Conservation (phyloP, 1,140 invertebrate genomes). For the Tachypleus tridentatus region DNA sequence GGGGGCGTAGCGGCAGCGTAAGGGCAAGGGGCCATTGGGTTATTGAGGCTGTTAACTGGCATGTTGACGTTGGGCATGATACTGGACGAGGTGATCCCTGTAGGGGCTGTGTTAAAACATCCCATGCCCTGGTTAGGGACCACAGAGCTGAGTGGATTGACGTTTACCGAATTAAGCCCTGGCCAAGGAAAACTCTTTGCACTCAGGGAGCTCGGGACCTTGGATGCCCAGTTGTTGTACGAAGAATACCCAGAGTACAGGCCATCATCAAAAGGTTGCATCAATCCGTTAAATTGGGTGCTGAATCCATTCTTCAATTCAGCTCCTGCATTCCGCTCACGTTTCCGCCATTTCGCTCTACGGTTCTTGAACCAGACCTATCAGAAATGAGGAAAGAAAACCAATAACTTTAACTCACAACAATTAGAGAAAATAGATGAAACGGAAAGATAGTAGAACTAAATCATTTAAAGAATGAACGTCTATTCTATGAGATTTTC, state of each 20-base stretch:
- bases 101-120: constrained; percentile 54
- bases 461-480: no score
- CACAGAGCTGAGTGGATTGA: constrained; percentile 52
- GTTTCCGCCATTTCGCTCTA: constrained; percentile 96
- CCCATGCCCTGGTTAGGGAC: constrained; percentile 61
- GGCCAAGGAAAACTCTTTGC: constrained; percentile 74
- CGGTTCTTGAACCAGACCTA: constrained; percentile 78
- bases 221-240: constrained; percentile 90
- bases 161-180: constrained; percentile 46
- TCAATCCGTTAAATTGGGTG: constrained; percentile 75
- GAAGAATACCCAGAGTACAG: constrained; percentile 76
- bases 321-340: constrained; percentile 81
- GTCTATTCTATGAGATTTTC: no score
- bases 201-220: constrained; percentile 70
- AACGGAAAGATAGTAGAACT: no score
- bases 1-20: constrained; percentile 34
- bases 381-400: constrained; percentile 5
- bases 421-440: no score
- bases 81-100: constrained; percentile 23
- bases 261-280: constrained; percentile 60
- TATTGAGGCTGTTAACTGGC: constrained; percentile 32
- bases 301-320: constrained; percentile 85
- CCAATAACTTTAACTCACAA: no score
- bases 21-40: constrained; percentile 31
- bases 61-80: constrained; percentile 27